A percentile compares a stretch with the other conserved stretches of the same genome.
These are phyloP conservation scores for Horisme vitalbata DNA, from an alignment of 2,888 invertebrate genomes.

Conservation along the genomic window DNA sequence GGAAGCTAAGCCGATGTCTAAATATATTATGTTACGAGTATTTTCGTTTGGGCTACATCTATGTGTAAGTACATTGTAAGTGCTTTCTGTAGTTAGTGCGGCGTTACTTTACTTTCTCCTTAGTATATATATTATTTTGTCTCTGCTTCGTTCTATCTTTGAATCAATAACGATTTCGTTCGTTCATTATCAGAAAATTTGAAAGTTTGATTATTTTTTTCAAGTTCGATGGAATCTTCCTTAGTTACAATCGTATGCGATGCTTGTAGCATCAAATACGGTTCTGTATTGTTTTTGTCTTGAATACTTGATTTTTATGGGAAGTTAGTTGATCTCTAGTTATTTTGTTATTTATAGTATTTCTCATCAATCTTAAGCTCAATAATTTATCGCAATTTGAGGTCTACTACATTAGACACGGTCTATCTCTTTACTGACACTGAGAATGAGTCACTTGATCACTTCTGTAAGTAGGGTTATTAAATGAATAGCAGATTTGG, in stretches of 20 bases:
- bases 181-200: neutral
- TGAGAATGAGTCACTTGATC: no score
- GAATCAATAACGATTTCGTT: neutral
- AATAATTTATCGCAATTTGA: no score
- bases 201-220: neutral
- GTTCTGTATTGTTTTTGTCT: neutral
- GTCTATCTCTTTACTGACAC: no score
- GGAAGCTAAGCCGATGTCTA: conserved; percentile 54
- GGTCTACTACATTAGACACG: no score
- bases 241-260: neutral
- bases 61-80: conserved; percentile 40
- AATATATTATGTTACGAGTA: conserved; percentile 51
- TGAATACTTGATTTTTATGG: no score
- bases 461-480: no score
- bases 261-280: neutral
- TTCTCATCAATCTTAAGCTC: no score
- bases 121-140: neutral
- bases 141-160: neutral
- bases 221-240: neutral
- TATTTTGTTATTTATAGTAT: no score
- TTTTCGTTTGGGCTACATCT: conserved; percentile 47
- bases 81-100: conserved; percentile 38
- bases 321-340: no score
- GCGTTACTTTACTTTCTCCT: conserved; percentile 23
- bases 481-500: no score